phyloP scores from a whole-genome alignment of 2,797 vertebrate species.

The Alosa sapidissima region DNA sequence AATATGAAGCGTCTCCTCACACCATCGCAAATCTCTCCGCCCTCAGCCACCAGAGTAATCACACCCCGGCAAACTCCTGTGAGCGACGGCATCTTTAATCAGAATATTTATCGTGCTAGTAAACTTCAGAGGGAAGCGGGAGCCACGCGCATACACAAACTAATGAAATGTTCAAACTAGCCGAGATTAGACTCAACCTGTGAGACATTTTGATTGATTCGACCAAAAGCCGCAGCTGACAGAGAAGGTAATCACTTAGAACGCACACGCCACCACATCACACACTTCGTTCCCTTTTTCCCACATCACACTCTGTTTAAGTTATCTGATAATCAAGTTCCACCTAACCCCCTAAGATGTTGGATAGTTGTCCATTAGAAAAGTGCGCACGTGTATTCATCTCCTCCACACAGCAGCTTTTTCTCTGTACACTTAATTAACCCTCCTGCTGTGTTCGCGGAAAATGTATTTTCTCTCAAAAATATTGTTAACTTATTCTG shows the following conservation, averaged over 20 bases:
- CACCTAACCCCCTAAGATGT: background rate
- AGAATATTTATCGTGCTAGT: slow-evolving; percentile 15
- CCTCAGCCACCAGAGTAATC: slow-evolving; percentile 19
- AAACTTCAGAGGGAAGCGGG: background rate
- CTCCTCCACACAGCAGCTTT: too few relatives aligned
- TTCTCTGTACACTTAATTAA: background rate
- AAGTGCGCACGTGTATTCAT: too few relatives aligned
- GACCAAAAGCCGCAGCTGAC: background rate
- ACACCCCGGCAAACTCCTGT: slow-evolving; percentile 1
- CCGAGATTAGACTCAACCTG: background rate
- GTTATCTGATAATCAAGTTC: background rate
- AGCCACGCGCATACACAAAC: background rate
- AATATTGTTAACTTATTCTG: too few relatives aligned
- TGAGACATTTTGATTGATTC: slow-evolving; percentile 18
- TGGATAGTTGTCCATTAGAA: background rate
- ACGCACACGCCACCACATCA: background rate
- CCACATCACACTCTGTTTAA: background rate
- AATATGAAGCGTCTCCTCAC: slow-evolving; percentile 7
- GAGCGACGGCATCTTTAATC: slow-evolving; percentile 13
- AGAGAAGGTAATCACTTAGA: background rate
- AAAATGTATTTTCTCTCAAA: too few relatives aligned
- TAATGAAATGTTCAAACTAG: slow-evolving; percentile 13
- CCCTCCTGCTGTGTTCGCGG: too few relatives aligned
- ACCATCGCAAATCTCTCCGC: slow-evolving; percentile 1
- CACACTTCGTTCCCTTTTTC: background rate